Evolutionary conservation across 2,113 vertebrate genomes (phyloP).

Genomic region (Triplophysa tibetana): DNA sequence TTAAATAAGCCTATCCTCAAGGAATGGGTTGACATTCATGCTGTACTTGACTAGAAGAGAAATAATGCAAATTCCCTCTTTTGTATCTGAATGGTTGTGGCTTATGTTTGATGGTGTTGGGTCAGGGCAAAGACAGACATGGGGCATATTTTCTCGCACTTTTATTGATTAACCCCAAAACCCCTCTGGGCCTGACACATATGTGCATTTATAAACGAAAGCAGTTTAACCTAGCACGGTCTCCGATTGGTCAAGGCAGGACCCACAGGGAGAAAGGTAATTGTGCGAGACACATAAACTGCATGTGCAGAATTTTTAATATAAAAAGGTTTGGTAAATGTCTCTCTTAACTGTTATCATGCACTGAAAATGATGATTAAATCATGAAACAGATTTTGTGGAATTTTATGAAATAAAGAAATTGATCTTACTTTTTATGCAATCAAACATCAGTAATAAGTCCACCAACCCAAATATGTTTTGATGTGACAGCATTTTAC

Average conservation of each 20-base stretch:
- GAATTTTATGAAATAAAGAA: too few relatives aligned
- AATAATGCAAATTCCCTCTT: conserved; percentile 27
- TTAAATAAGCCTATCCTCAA: conserved; percentile 54
- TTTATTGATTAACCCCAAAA: conserved; percentile 11
- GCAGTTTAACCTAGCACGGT: background rate
- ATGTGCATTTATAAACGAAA: background rate
- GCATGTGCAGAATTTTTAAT: conserved; percentile 21
- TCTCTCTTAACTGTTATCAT: background rate
- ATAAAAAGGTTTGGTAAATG: conserved; percentile 4
- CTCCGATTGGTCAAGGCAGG: background rate
- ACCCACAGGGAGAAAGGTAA: background rate
- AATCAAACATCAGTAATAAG: too few relatives aligned
- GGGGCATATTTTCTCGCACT: background rate
- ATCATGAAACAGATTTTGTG: background rate
- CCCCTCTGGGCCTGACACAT: background rate
- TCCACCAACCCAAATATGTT: too few relatives aligned
- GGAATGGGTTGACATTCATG: conserved; percentile 51
- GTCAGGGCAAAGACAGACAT: background rate
- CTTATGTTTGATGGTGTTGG: background rate
- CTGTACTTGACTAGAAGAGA: conserved; percentile 55
- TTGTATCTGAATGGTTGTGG: conserved; percentile 26
- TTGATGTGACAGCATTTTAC: too few relatives aligned
- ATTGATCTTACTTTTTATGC: too few relatives aligned
- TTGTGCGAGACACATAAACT: background rate
- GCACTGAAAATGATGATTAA: conserved; percentile 18